These are phyloP conservation scores for Operophtera brumata DNA, from an alignment of 2,888 invertebrate genomes.

Conservation along the genomic window DNA sequence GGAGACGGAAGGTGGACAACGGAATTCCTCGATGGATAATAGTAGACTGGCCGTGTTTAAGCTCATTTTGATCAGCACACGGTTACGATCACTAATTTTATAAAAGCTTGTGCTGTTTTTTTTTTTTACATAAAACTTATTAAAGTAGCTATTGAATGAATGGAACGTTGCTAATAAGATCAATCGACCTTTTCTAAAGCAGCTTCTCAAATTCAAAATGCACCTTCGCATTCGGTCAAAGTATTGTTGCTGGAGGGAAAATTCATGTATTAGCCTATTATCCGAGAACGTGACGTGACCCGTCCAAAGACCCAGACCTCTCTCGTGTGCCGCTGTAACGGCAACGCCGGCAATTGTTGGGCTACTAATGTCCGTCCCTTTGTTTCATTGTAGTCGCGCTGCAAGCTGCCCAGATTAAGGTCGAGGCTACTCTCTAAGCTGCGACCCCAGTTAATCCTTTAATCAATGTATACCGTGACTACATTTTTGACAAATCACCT, in stretches of 20 bases:
- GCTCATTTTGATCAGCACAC: no score
- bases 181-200: neutral
- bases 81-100: no score
- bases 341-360: conserved; percentile 17
- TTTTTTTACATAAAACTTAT: no score
- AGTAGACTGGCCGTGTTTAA: no score
- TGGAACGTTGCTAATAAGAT: no score
- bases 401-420: conserved; percentile 25
- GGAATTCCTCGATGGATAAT: no score
- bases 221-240: conserved; percentile 9
- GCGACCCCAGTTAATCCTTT: conserved; percentile 26
- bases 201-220: neutral
- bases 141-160: no score
- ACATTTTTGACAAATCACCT: conserved; percentile 29
- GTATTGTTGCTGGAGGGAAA: conserved; percentile 19
- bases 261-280: conserved; percentile 46
- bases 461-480: conserved; percentile 27
- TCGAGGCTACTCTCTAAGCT: conserved; percentile 16
- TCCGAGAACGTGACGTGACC: conserved; percentile 41
- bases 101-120: no score
- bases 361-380: conserved; percentile 25
- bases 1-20: no score
- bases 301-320: neutral
- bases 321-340: conserved; percentile 5
- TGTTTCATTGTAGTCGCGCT: conserved; percentile 23